These are phyloP conservation scores for Myanophis thanlyinensis DNA, from an alignment of 2,113 vertebrate species.

Conservation along the genomic window DNA sequence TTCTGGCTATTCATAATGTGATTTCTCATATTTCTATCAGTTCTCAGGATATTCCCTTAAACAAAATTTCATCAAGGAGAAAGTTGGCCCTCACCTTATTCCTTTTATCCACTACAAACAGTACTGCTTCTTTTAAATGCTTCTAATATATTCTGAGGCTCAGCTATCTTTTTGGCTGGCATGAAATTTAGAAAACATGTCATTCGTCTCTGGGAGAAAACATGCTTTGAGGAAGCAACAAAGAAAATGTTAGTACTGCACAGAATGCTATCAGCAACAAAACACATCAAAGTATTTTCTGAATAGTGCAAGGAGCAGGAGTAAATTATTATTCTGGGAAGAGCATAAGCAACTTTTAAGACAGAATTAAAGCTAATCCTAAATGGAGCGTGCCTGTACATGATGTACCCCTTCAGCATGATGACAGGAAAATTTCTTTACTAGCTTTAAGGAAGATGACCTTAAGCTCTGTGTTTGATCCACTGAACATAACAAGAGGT, in stretches of 20 bases:
- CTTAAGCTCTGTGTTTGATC: background rate
- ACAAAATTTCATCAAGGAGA: background rate
- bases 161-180: conserved; percentile 9
- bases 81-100: background rate
- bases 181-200: conserved; percentile 23
- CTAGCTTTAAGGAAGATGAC: background rate
- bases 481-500: background rate
- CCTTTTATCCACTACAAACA: background rate
- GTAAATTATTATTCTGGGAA: background rate
- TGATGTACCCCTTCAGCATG: background rate
- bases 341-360: background rate
- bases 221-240: background rate
- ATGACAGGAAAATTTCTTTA: background rate
- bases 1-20: background rate
- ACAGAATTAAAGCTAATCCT: background rate
- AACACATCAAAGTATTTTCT: conserved; percentile 3
- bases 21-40: background rate
- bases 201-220: conserved; percentile 16
- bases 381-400: background rate
- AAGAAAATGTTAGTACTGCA: conserved; percentile 24
- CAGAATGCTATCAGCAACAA: conserved; percentile 10
- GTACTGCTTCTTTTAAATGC: background rate
- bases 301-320: background rate
- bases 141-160: conserved; percentile 8
- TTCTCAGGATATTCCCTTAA: background rate